Percentiles rank a stretch among this genome's conserved stretches.
Evolutionary conservation across 2,797 vertebrate species (phyloP).

Genomic region (Eremophila alpestris): DNA sequence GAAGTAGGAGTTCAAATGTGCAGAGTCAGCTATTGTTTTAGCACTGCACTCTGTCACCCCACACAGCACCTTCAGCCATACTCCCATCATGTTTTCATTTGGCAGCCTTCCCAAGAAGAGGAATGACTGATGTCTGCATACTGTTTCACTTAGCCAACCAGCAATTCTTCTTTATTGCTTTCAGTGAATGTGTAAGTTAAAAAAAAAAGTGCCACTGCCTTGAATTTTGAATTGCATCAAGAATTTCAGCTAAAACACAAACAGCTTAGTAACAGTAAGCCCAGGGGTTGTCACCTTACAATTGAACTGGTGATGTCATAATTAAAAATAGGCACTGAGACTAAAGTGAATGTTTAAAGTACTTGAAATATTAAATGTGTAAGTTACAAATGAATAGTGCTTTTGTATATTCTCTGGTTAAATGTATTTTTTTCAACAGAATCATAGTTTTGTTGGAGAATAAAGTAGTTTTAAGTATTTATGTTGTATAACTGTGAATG

Average conservation of each 20-base stretch:
- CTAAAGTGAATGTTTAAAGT: not conserved
- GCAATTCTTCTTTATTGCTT: conserved; percentile 4
- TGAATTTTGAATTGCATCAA: not conserved
- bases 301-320: not conserved
- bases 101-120: conserved; percentile 42
- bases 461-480: not conserved
- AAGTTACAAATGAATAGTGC: not conserved
- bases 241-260: not conserved
- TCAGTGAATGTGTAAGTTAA: not conserved
- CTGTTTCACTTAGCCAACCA: conserved; percentile 55
- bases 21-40: conserved; percentile 63
- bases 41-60: conserved; percentile 47
- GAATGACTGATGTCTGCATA: conserved; percentile 49
- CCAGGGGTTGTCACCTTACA: not conserved
- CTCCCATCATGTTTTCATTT: conserved; percentile 54
- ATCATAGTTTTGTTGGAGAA: not conserved
- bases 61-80: conserved; percentile 55
- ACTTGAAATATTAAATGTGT: not conserved
- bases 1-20: conserved; percentile 35
- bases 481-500: not conserved
- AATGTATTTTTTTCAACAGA: not conserved
- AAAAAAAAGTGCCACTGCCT: not conserved
- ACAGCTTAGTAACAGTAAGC: not conserved
- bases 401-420: not conserved
- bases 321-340: not conserved